Evolutionary conservation across 2,888 invertebrate genomes (phyloP).

Genomic region (Pyrocoelia pectoralis): DNA sequence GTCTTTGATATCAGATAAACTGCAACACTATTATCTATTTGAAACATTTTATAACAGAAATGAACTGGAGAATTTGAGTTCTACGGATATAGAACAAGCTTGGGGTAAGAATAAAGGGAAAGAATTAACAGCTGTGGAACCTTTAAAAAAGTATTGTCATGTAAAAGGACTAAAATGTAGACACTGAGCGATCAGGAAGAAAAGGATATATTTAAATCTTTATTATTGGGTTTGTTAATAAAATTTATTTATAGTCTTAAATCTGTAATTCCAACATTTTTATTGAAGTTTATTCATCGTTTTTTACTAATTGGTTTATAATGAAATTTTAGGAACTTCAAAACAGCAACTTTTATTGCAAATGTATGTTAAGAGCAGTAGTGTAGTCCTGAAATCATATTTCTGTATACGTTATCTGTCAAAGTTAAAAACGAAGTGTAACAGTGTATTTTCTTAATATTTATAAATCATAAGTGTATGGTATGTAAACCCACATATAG

Average conservation of each 20-base stretch:
- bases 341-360: background rate
- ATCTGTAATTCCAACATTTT: constrained; percentile 1
- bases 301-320: constrained; percentile 1
- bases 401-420: background rate
- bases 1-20: background rate
- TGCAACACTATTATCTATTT: constrained; percentile 3
- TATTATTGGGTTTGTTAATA: constrained; percentile 1
- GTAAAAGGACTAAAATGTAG: background rate
- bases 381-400: background rate
- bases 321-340: background rate
- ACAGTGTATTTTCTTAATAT: too few species aligned
- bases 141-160: background rate
- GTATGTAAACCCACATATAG: background rate
- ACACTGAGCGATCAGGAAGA: constrained; percentile 1
- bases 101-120: background rate
- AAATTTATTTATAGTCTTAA: constrained; percentile 2
- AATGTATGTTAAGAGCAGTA: constrained; percentile 3
- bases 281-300: background rate
- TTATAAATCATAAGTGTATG: too few species aligned
- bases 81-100: background rate
- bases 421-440: too few species aligned
- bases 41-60: too few species aligned
- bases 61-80: background rate
- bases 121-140: background rate
- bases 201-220: constrained; percentile 3